Conservation (phyloP, 2,797 vertebrate species). For the Poecilia wingei region DNA sequence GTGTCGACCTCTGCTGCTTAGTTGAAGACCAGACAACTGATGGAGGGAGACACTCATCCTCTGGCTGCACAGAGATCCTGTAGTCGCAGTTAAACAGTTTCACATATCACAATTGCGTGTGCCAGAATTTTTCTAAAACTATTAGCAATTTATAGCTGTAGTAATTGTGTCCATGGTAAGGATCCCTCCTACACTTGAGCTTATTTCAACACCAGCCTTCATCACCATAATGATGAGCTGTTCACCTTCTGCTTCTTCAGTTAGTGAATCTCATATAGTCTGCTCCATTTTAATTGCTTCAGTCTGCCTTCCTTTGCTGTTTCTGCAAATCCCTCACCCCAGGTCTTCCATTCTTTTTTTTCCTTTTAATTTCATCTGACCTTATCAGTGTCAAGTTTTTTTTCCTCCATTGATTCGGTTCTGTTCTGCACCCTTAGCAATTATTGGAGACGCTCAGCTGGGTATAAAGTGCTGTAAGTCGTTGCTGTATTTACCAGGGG, state of each 20-base stretch:
- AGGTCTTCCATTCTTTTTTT: background rate
- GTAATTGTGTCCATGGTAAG: background rate
- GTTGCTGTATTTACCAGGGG: background rate
- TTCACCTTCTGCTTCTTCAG: background rate
- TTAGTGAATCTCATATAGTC: background rate
- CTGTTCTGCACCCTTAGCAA: background rate
- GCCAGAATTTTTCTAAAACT: background rate
- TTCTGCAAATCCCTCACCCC: background rate
- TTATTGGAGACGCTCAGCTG: background rate
- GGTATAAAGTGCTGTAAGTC: background rate
- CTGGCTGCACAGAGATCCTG: constrained; percentile 41
- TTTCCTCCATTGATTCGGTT: background rate
- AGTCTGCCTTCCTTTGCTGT: background rate
- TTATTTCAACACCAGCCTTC: background rate
- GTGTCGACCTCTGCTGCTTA: constrained; percentile 58
- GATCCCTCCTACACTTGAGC: background rate
- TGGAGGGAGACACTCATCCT: constrained; percentile 58
- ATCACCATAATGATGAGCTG: background rate
- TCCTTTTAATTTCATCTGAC: background rate
- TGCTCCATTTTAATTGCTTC: background rate
- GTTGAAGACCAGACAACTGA: constrained; percentile 59
- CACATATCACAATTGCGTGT: background rate
- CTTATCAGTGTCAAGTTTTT: constrained; percentile 1
- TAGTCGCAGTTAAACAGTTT: constrained; percentile 10
- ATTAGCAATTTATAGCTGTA: background rate